These are phyloP conservation scores for Aporophyla nigra DNA, from an alignment of 2,888 invertebrate species.

Conservation along the genomic window DNA sequence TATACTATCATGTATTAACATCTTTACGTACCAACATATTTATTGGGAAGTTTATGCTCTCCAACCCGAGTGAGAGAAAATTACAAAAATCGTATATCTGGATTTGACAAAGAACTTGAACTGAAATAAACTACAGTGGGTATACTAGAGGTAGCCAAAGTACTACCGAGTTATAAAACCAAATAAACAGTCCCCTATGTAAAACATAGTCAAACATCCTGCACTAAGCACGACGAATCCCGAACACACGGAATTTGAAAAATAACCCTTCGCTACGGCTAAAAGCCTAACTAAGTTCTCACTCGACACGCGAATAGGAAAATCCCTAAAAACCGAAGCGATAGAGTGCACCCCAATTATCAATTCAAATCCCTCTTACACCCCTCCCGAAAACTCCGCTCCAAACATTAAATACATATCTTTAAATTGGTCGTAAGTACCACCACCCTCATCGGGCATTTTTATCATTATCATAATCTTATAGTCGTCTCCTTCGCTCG, in stretches of 20 bases:
- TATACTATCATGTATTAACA: background rate
- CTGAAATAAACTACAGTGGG: background rate
- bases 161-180: slow-evolving; percentile 12
- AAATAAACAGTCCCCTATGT: slow-evolving; percentile 15
- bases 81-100: no score
- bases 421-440: slow-evolving; percentile 90
- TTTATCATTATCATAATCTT: slow-evolving; percentile 89
- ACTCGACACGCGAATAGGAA: slow-evolving; percentile 63
- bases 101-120: background rate
- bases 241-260: slow-evolving; percentile 61
- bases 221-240: slow-evolving; percentile 14
- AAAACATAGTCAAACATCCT: slow-evolving; percentile 16
- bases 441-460: slow-evolving; percentile 87
- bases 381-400: slow-evolving; percentile 73
- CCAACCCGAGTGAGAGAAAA: background rate
- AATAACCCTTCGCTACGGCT: slow-evolving; percentile 54
- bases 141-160: slow-evolving; percentile 13
- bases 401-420: slow-evolving; percentile 89
- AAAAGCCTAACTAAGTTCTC: slow-evolving; percentile 67
- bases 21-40: background rate
- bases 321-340: slow-evolving; percentile 69
- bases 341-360: slow-evolving; percentile 86
- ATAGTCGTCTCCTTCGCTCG: slow-evolving; percentile 75
- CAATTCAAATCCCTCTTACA: slow-evolving; percentile 84
- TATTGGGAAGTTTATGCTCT: background rate